These are phyloP conservation scores for Neocloeon triangulifer DNA, from an alignment of 1,140 invertebrate genomes.

Conservation along the genomic window DNA sequence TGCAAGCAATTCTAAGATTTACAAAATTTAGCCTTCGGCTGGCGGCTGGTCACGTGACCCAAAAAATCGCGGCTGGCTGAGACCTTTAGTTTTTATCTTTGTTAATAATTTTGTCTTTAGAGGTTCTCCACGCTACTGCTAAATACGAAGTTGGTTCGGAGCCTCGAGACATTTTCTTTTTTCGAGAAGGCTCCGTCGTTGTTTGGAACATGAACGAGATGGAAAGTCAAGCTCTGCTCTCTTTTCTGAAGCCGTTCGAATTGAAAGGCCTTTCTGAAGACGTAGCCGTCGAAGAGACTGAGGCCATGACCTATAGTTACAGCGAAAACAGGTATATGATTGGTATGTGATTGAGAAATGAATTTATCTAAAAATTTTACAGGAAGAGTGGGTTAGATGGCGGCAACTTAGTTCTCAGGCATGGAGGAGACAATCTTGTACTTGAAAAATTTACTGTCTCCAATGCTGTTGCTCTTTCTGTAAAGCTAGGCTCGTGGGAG, in stretches of 20 bases:
- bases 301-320: constrained; percentile 62
- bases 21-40: too few relatives aligned
- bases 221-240: constrained; percentile 53
- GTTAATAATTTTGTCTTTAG: constrained; percentile 18
- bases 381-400: background rate
- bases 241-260: constrained; percentile 38
- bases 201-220: constrained; percentile 81
- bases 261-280: constrained; percentile 39
- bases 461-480: constrained; percentile 76
- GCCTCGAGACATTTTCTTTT: constrained; percentile 59
- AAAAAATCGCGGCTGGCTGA: background rate
- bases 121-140: constrained; percentile 48
- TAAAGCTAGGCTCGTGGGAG: constrained; percentile 85
- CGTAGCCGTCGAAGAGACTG: constrained; percentile 51
- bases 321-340: constrained; percentile 24
- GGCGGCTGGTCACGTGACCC: too few relatives aligned
- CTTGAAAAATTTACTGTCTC: constrained; percentile 64
- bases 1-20: too few relatives aligned
- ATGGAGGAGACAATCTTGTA: constrained; percentile 7
- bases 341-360: constrained; percentile 1
- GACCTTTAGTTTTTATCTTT: background rate
- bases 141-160: constrained; percentile 48
- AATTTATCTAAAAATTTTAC: constrained; percentile 1
- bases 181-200: constrained; percentile 68
- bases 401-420: background rate